phyloP scores from a whole-genome alignment of 1,140 invertebrate species.

The Melanaphis sacchari region DNA sequence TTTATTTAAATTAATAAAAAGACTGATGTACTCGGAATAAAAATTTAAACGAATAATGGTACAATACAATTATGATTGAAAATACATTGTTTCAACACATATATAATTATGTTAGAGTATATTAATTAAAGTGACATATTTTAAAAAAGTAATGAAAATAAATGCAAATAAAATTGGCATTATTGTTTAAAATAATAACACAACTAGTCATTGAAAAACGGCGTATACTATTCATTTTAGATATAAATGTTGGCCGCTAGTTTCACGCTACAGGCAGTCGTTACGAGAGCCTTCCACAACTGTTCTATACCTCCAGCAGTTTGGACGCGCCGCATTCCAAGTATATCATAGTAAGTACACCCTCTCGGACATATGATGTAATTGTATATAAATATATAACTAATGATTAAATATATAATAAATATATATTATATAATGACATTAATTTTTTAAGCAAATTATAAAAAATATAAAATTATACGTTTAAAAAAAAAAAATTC shows the following conservation, averaged over 20 bases:
- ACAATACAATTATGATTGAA: background rate
- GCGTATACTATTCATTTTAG: background rate
- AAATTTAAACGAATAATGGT: background rate
- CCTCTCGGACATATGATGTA: background rate
- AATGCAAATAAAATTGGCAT: background rate
- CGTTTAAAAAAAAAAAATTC: background rate
- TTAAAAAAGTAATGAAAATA: background rate
- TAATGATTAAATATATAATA: background rate
- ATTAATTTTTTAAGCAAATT: background rate
- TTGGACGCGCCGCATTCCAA: constrained; percentile 15
- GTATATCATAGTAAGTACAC: background rate
- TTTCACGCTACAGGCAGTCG: constrained; percentile 18
- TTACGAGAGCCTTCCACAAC: constrained; percentile 10
- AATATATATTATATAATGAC: too few species aligned
- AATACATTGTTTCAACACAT: background rate
- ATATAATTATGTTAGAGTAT: background rate
- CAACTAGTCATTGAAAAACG: background rate
- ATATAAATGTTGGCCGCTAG: constrained; percentile 33
- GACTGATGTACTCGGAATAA: background rate
- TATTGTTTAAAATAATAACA: background rate
- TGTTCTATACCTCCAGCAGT: constrained; percentile 21
- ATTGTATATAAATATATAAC: background rate
- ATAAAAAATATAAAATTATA: background rate
- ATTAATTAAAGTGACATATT: background rate
- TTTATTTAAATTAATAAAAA: background rate